Percentiles rank a stretch among this genome's conserved stretches.
Conservation (phyloP, 2,888 invertebrate genomes). For the Troilus luridus region DNA sequence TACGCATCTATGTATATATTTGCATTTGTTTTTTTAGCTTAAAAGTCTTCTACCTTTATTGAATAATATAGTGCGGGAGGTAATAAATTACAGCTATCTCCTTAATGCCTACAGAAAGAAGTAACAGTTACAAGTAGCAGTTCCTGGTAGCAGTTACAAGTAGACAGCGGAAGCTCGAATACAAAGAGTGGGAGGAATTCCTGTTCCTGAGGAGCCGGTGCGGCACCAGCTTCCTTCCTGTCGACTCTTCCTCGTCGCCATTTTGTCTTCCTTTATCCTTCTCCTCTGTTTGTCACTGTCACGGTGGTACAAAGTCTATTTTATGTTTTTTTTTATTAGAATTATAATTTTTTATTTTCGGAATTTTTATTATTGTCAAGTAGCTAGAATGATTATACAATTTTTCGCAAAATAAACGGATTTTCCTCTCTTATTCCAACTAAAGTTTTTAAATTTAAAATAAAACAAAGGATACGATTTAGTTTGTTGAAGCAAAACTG, state of each 20-base stretch:
- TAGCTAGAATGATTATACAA: no score
- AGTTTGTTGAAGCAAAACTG: no score
- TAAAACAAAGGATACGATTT: no score
- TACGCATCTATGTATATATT: no score
- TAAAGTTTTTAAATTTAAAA: no score
- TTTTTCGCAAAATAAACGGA: no score
- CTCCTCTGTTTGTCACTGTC: neutral
- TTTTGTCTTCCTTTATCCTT: neutral
- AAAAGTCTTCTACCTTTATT: neutral
- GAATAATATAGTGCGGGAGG: neutral
- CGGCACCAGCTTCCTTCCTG: neutral
- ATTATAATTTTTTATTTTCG: no score
- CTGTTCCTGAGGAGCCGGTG: neutral
- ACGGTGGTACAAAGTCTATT: no score
- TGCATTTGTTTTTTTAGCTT: no score
- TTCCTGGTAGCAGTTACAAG: neutral
- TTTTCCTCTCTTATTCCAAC: no score
- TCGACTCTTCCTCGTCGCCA: neutral
- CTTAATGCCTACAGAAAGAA: neutral
- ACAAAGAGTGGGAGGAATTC: slow-evolving; percentile 11
- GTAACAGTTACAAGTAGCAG: neutral
- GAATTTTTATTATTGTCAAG: no score
- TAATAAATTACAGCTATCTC: neutral
- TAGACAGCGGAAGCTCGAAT: neutral
- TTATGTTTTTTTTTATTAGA: no score